Percentiles rank a stretch among this genome's conserved stretches.
Conservation (phyloP, 2,113 vertebrate genomes). For the Anhinga rufa region DNA sequence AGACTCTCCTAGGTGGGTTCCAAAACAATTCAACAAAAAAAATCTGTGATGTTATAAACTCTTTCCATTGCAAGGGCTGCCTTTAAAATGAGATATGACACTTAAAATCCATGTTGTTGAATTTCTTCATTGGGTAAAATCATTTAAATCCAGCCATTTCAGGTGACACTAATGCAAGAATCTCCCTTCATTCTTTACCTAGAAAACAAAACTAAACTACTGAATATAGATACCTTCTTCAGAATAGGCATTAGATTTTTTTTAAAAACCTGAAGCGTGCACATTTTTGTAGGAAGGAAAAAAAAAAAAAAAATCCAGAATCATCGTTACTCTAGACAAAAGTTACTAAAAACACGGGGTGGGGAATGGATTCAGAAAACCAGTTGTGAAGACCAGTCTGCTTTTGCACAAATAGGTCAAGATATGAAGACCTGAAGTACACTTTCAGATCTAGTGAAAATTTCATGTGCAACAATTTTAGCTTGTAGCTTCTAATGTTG, state of each 20-base stretch:
- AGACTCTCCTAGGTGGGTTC: not conserved
- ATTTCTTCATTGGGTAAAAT: not conserved
- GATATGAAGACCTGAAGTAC: not conserved
- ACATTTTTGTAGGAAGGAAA: not conserved
- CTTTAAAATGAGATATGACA: not conserved
- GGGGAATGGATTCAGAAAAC: not conserved
- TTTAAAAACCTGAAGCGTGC: not conserved
- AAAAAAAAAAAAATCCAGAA: not conserved
- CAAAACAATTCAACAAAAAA: not conserved
- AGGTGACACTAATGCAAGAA: not conserved
- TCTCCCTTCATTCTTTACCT: not conserved
- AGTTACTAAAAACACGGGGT: rapidly evolving
- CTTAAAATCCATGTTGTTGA: not conserved
- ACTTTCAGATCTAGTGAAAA: not conserved
- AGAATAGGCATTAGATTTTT: not conserved
- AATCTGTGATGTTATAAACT: not conserved
- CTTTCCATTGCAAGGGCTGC: too few species aligned
- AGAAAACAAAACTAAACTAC: not conserved
- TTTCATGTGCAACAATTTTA: not conserved
- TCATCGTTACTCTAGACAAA: not conserved
- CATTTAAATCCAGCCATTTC: not conserved
- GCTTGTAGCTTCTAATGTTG: not conserved
- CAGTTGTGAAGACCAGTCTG: not conserved
- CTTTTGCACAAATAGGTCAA: not conserved
- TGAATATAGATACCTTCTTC: not conserved